phyloP scores from a whole-genome alignment of 92 coral and sea anemone species.

The Plumapathes pennacea region DNA sequence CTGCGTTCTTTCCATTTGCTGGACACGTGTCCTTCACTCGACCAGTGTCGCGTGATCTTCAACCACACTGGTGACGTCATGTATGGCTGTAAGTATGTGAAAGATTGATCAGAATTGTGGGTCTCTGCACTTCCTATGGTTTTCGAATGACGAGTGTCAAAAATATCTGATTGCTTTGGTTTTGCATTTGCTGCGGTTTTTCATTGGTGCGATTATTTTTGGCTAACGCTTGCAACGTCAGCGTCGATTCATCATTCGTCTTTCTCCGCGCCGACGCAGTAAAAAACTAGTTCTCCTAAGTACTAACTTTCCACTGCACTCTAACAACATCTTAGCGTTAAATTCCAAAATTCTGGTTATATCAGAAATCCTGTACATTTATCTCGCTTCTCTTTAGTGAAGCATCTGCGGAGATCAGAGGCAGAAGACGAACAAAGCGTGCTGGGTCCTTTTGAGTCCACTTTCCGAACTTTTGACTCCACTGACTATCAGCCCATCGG shows the following conservation, averaged over 20 bases:
- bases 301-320: neutral
- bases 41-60: constrained; percentile 91
- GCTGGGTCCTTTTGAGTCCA: constrained; percentile 87
- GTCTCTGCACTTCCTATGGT: too few species aligned
- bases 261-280: neutral
- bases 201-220: neutral
- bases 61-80: constrained; percentile 91
- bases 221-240: neutral
- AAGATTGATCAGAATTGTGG: too few species aligned
- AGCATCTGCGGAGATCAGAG: constrained; percentile 67
- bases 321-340: too few species aligned
- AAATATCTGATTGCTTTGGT: too few species aligned
- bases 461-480: constrained; percentile 91
- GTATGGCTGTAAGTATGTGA: constrained; percentile 88
- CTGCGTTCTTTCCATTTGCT: constrained; percentile 95
- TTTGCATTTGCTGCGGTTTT: too few species aligned
- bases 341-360: neutral
- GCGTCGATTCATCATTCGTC: too few species aligned
- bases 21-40: constrained; percentile 92
- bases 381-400: constrained; percentile 40
- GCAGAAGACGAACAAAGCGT: constrained; percentile 55
- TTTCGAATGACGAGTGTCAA: too few species aligned
- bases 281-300: neutral
- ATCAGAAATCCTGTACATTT: neutral
- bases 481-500: constrained; percentile 95